Percentiles rank a stretch among this genome's conserved stretches.
Conservation (phyloP, 2,888 invertebrate genomes). For the Herminia tarsipennalis region DNA sequence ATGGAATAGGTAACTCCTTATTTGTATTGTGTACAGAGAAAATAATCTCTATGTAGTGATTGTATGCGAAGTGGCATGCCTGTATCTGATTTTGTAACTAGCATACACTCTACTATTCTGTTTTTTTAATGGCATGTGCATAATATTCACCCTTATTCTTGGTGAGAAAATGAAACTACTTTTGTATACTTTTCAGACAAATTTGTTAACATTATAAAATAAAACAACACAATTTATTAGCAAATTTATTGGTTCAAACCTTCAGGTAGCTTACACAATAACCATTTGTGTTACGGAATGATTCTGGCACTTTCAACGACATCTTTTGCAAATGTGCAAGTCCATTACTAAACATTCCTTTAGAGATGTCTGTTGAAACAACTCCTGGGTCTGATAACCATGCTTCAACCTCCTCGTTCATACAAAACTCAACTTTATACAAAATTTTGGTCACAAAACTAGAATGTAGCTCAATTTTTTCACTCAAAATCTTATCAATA, state of each 20-base stretch:
- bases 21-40: too few species aligned
- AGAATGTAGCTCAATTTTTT: constrained; percentile 69
- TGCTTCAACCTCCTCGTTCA: constrained; percentile 74
- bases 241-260: constrained; percentile 60
- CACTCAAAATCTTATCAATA: constrained; percentile 52
- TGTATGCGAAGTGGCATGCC: too few species aligned
- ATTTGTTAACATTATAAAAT: constrained; percentile 17
- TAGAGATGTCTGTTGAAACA: constrained; percentile 83
- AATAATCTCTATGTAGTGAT: too few species aligned
- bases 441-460: constrained; percentile 84
- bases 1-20: too few species aligned
- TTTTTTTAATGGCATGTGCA: too few species aligned
- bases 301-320: constrained; percentile 83
- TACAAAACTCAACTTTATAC: constrained; percentile 77
- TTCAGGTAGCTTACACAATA: constrained; percentile 87
- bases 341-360: constrained; percentile 84
- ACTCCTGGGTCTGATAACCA: constrained; percentile 85
- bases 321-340: constrained; percentile 83
- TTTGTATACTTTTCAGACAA: too few species aligned
- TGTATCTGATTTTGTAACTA: too few species aligned
- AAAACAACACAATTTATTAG: constrained; percentile 36
- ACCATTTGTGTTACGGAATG: constrained; percentile 83
- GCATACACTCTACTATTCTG: too few species aligned
- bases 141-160: too few species aligned
- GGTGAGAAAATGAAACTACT: too few species aligned